Evolutionary conservation across 2,113 vertebrate genomes (phyloP).

Genomic region (Tricholaema leucomelas): DNA sequence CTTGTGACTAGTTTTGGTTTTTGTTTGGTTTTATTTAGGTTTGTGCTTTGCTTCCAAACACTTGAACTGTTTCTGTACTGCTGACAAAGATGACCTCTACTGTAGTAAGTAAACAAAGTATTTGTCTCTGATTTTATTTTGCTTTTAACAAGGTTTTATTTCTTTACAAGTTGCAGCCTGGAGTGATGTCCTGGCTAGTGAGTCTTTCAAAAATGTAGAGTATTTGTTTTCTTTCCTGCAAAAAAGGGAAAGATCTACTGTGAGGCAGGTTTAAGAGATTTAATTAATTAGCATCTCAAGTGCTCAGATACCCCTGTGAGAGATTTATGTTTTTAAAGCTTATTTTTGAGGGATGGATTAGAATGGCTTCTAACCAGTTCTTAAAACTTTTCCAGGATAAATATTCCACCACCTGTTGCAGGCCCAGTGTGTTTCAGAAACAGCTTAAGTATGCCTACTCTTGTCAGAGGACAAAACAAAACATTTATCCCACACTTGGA

Average conservation of each 20-base stretch:
- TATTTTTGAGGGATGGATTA: neutral
- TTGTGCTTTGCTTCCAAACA: neutral
- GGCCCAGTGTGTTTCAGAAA: neutral
- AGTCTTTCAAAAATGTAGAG: neutral
- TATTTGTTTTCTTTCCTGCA: neutral
- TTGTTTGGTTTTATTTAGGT: conserved; percentile 9
- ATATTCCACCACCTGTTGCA: neutral
- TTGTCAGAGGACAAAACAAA: neutral
- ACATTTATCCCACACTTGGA: neutral
- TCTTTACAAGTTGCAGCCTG: neutral
- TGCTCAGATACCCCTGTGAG: neutral
- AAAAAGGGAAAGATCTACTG: neutral
- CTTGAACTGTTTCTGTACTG: conserved; percentile 32
- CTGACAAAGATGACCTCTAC: conserved; percentile 67
- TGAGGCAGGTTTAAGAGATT: neutral
- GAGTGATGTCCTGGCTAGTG: neutral
- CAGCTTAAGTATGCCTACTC: neutral
- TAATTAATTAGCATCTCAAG: neutral
- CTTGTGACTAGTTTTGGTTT: neutral
- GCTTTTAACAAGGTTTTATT: neutral
- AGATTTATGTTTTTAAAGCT: neutral
- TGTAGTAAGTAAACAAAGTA: conserved; percentile 65
- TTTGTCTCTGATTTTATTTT: neutral
- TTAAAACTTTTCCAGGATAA: neutral
- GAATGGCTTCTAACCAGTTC: neutral